phyloP scores from a whole-genome alignment of 2,113 vertebrate species.

The Pterocles orientalis region DNA sequence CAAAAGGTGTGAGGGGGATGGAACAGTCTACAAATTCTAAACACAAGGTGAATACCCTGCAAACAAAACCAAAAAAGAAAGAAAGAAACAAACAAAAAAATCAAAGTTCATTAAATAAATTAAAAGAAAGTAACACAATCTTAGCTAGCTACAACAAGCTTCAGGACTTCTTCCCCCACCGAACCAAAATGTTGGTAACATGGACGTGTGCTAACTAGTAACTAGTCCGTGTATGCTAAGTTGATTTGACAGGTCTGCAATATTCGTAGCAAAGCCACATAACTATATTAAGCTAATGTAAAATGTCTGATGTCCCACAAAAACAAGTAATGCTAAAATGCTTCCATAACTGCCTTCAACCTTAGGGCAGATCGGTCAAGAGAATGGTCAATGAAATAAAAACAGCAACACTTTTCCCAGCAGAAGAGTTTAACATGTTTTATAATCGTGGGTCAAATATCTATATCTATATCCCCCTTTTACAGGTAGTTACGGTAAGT shows the following conservation, averaged over 20 bases:
- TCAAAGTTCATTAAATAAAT: not conserved
- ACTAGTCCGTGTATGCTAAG: fast-evolving
- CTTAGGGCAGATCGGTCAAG: not conserved
- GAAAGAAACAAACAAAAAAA: not conserved
- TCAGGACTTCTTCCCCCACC: not conserved
- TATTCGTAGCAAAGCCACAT: not conserved
- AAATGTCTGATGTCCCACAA: no score
- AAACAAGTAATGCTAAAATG: not conserved
- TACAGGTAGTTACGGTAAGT: not conserved
- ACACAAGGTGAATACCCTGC: not conserved
- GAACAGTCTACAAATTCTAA: not conserved
- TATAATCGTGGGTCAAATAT: not conserved
- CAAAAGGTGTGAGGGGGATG: not conserved
- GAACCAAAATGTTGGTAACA: not conserved
- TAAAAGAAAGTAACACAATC: not conserved
- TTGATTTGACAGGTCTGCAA: not conserved
- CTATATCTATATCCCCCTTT: not conserved
- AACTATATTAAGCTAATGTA: fast-evolving
- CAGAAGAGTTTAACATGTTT: not conserved
- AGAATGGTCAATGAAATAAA: not conserved
- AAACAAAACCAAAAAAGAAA: not conserved
- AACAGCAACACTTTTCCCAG: not conserved
- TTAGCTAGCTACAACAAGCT: not conserved
- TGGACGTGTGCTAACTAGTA: not conserved
- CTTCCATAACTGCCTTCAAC: not conserved